phyloP scores from a whole-genome alignment of 2,888 invertebrate genomes.

The Pollenia griseotomentosa region DNA sequence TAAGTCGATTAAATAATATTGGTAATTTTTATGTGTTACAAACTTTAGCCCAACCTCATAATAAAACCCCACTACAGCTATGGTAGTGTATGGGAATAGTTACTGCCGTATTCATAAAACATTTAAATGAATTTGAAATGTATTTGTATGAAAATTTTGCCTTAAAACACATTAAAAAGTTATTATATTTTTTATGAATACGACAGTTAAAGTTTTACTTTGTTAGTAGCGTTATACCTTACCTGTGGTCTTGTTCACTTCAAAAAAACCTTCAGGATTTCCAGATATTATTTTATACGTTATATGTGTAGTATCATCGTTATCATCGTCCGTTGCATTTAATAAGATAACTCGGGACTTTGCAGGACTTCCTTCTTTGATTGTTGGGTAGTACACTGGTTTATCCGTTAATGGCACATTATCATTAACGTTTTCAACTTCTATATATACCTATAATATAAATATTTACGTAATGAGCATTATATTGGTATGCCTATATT shows the following conservation, averaged over 20 bases:
- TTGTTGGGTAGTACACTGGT: slow-evolving; percentile 93
- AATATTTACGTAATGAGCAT: neutral
- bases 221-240: slow-evolving; percentile 73
- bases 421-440: slow-evolving; percentile 97
- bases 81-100: too few relatives aligned
- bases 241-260: slow-evolving; percentile 94
- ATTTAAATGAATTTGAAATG: too few relatives aligned
- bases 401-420: slow-evolving; percentile 95
- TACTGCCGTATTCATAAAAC: too few relatives aligned
- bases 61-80: too few relatives aligned
- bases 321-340: slow-evolving; percentile 92
- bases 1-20: too few relatives aligned
- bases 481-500: too few relatives aligned
- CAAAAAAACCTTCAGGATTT: slow-evolving; percentile 96
- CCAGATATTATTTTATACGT: slow-evolving; percentile 94
- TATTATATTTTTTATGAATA: too few relatives aligned
- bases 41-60: too few relatives aligned
- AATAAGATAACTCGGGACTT: slow-evolving; percentile 91
- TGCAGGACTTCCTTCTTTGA: slow-evolving; percentile 91
- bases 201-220: too few relatives aligned
- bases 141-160: too few relatives aligned
- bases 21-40: too few relatives aligned
- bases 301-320: slow-evolving; percentile 87
- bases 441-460: slow-evolving; percentile 88
- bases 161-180: too few relatives aligned